Percentiles rank a stretch among this genome's conserved stretches.
phyloP scores from a whole-genome alignment of 1,140 invertebrate genomes.

The Zelostemma sp. region DNA sequence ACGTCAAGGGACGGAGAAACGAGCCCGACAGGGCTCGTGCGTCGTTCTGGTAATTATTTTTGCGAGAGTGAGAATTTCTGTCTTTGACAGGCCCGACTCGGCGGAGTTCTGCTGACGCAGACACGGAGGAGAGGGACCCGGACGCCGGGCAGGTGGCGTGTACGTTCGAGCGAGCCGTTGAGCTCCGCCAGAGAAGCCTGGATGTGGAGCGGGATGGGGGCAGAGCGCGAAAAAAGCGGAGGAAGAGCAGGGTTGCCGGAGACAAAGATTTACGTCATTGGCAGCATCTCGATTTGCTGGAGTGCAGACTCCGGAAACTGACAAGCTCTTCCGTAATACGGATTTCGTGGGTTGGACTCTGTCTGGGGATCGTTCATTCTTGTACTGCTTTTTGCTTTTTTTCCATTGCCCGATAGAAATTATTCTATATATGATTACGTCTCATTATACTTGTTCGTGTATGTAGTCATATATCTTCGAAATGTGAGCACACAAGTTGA shows the following conservation, averaged over 20 bases:
- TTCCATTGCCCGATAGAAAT: no score
- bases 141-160: conserved; percentile 22
- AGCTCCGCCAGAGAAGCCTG: conserved; percentile 18
- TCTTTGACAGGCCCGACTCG: conserved; percentile 60
- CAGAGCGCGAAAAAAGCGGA: conserved; percentile 15
- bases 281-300: conserved; percentile 55
- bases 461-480: no score
- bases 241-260: conserved; percentile 26
- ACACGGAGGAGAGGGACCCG: conserved; percentile 35
- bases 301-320: conserved; percentile 47
- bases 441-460: no score
- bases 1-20: conserved; percentile 16
- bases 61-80: conserved; percentile 63
- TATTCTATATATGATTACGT: no score
- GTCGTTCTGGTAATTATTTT: conserved; percentile 66
- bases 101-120: conserved; percentile 48
- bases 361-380: no score
- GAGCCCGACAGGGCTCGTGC: conserved; percentile 42
- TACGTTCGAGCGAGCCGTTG: conserved; percentile 1
- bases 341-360: conserved; percentile 31
- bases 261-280: conserved; percentile 66
- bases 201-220: conserved; percentile 11
- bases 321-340: conserved; percentile 45
- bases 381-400: no score
- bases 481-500: no score